Evolutionary conservation across 2,797 vertebrate genomes (phyloP).

Genomic region (Myripristis jacobus): DNA sequence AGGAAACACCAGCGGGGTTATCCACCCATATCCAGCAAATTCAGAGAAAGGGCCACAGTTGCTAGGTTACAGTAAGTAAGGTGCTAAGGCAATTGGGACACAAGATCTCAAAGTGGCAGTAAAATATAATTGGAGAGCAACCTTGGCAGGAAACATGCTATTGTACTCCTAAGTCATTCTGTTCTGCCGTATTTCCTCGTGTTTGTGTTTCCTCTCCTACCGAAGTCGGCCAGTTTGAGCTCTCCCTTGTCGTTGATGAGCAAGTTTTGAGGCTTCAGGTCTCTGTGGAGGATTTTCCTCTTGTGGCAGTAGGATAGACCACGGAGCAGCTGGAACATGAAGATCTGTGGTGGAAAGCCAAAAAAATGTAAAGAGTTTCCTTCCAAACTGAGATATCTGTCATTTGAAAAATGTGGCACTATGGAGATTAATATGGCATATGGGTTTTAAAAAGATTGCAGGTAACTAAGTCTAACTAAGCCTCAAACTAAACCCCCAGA

Average conservation of each 20-base stretch:
- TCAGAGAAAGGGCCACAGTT: constrained; percentile 59
- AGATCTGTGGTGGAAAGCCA: constrained; percentile 87
- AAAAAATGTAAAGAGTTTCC: no score
- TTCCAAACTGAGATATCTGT: no score
- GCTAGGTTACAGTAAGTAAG: constrained; percentile 73
- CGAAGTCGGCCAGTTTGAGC: constrained; percentile 96
- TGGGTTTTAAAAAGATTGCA: no score
- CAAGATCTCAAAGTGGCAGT: constrained; percentile 46
- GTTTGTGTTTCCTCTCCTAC: constrained; percentile 73
- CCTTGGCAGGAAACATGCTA: constrained; percentile 12
- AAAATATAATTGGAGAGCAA: constrained; percentile 58
- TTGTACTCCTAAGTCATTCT: constrained; percentile 1
- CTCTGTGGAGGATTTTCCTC: constrained; percentile 95
- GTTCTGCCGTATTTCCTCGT: neutral
- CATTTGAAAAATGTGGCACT: no score
- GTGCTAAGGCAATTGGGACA: constrained; percentile 58
- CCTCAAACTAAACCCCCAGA: no score
- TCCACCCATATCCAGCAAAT: constrained; percentile 37
- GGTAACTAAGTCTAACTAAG: no score
- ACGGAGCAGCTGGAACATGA: constrained; percentile 97
- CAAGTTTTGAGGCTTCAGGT: constrained; percentile 97
- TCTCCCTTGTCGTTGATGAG: constrained; percentile 97
- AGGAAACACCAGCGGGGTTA: constrained; percentile 25
- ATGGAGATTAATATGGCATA: no score
- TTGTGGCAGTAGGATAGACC: constrained; percentile 95